Base-by-base conservation (phyloP, 2,113 vertebrate species). In the Seriola aureovittata region DNA sequence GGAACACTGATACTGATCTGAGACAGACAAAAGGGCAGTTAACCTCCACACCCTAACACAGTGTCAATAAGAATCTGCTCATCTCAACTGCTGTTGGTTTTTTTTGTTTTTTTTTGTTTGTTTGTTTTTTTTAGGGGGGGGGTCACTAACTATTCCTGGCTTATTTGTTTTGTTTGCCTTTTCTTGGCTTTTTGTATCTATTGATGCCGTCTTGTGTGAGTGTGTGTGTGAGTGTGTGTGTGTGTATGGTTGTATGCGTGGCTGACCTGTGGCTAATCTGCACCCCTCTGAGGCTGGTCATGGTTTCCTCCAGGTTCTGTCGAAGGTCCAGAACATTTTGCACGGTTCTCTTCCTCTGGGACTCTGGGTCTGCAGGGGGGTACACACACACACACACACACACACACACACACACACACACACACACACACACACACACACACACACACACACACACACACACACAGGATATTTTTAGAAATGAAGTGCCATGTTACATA, bases 221-320 rank as follows among this genome's bases (percentile, higher is more conserved):
- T 60, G 14, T 32, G 54, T 65, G 65, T 66, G 44, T 58, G 23
- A 23, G 59, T 71, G 57, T 55, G 40, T 48, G 44, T 21, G 29
- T 73, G 16, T 44, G 25, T 36, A 29, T 25, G 29, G 40, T 42
- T 71, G 66, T 57, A 46, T 52, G 36, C 55, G 76, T 64, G 52
- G 3, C 84, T 94, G 79, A 99, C 98, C 98, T 99, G 95, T 99
- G 98, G 79, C 96, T 95, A 68, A 99, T 96, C 90, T 97, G 97
- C 52, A 97, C 97, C 57, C 98, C 98, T 80, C 97, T 95, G 63
- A 99, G 94, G 88, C 97, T 98, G 80, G 97, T 97, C 98, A 99
- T 99, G 84, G 98, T 99, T 84, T 99, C 98, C 85, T 99, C 98
- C 93, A 99, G 93, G 93, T 99, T 99, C 90, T 99, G 98, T 57